Percentiles rank a stretch among this genome's conserved stretches.
Conservation (phyloP, 2,888 invertebrate genomes). For the Drosophila helvetica region DNA sequence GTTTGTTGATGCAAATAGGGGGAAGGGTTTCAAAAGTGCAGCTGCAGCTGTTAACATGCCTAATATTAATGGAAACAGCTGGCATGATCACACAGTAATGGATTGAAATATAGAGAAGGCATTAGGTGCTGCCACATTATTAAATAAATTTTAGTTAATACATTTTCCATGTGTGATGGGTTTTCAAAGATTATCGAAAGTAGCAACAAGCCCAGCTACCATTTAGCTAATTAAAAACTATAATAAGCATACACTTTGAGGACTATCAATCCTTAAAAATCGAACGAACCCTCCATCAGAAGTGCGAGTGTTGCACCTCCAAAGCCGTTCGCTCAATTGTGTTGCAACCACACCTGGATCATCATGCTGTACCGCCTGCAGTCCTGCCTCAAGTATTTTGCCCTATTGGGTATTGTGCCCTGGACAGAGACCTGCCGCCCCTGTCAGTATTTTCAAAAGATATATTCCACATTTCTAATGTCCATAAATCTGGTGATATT, state of each 20-base stretch:
- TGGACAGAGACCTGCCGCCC: conserved; percentile 42
- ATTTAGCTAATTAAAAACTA: background rate
- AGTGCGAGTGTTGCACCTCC: background rate
- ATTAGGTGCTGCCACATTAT: too few species aligned
- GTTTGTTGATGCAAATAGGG: too few species aligned
- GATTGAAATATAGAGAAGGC: too few species aligned
- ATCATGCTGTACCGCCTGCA: conserved; percentile 66
- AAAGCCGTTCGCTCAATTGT: background rate
- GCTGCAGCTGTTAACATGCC: too few species aligned
- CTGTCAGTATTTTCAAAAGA: conserved; percentile 52
- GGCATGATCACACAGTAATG: too few species aligned
- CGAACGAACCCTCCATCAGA: background rate
- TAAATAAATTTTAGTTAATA: background rate
- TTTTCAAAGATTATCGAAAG: background rate
- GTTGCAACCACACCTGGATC: background rate
- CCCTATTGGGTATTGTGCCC: conserved; percentile 72
- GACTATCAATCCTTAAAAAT: background rate
- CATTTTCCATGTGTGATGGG: background rate
- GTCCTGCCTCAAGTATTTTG: conserved; percentile 64
- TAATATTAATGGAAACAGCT: too few species aligned
- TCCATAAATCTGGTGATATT: conserved; percentile 31
- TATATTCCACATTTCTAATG: conserved; percentile 60
- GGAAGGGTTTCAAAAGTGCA: background rate
- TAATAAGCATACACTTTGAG: background rate
- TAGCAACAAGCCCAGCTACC: background rate